Evolutionary conservation across 2,888 invertebrate genomes (phyloP), one percentile per base, ranked within the genome.

Genomic region (Drosophila bunnanda): DNA sequence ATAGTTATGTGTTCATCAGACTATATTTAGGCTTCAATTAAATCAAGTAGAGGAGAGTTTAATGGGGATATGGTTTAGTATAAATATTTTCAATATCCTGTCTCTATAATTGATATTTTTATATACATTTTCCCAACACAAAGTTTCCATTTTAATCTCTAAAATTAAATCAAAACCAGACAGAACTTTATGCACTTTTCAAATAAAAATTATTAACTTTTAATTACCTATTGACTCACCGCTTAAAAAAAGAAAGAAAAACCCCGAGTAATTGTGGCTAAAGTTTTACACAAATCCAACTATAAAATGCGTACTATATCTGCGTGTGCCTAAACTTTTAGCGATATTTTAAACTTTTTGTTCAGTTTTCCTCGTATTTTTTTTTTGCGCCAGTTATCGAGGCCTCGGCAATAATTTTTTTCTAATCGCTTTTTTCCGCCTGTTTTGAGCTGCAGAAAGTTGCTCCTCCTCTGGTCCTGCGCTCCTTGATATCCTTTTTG

Each of bases 341-440:
- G 59, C 70, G 72, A 80, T 88, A 85, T 77, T 80, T 82, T 75
- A 75, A 85, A 82, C 68, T 80, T 88, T 82, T 82, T 68, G 75
- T 77, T 83, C 76, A 55, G 20, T 52, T 54, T 22, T 48, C 46
- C 41, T 32, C n/a, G n/a, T n/a, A n/a, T n/a, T n/a, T n/a, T n/a
- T n/a, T n/a, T n/a, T n/a, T n/a, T n/a, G n/a, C n/a, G n/a, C 17
- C 38, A 20, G 32, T 50, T 48, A 57, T 43, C 66, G 44, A 43
- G 62, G 71, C 76, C 81, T 52, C 52, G 39, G 82, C 69, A 72
- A 85, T 75, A 74, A 65, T 68, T 79, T 77, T 77, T 77, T 71
- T 65, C 73, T 73, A 73, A 73, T 73, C 73, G 73, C 76, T 75
- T 69, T 71, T 72, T 73, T 76, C 73, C 69, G 76, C 76, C 69